phyloP scores from a whole-genome alignment of 2,888 invertebrate genomes.

The Tanaodytes sp. region DNA sequence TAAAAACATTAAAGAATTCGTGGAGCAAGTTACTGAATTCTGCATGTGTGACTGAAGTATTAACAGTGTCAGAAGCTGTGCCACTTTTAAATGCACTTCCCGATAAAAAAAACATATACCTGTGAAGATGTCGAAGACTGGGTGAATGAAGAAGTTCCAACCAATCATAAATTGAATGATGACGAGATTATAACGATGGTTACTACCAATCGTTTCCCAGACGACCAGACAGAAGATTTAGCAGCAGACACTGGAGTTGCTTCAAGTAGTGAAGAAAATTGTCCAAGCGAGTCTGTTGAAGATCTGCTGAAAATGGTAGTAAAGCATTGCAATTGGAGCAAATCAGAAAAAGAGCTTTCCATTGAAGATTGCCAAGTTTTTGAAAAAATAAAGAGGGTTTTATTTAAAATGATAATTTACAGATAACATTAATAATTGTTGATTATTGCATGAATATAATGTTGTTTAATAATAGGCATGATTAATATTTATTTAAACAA shows the following conservation, averaged over 20 bases:
- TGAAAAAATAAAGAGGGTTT: not conserved
- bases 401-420: not conserved
- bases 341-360: slow-evolving; percentile 1
- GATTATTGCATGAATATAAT: not conserved
- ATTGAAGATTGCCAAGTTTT: not conserved
- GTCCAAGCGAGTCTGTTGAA: not conserved
- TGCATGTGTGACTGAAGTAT: not conserved
- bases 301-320: not conserved
- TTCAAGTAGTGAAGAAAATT: not conserved
- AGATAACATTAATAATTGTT: not conserved
- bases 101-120: not conserved
- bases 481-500: not conserved
- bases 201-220: slow-evolving; percentile 3
- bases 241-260: not conserved
- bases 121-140: slow-evolving; percentile 15
- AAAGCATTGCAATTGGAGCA: slow-evolving; percentile 8
- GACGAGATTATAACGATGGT: slow-evolving; percentile 10
- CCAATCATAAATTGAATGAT: not conserved
- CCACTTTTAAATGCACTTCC: slow-evolving; percentile 14
- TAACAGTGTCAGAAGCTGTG: not conserved
- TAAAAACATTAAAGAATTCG: slow-evolving; percentile 11
- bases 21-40: slow-evolving; percentile 10
- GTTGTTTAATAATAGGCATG: not conserved
- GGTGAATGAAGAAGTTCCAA: slow-evolving; percentile 10
- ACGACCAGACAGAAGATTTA: not conserved